A percentile compares a stretch with the other conserved stretches of the same genome.
phyloP scores from a whole-genome alignment of 2,797 vertebrate species.

The Notoglanidium macrostoma region DNA sequence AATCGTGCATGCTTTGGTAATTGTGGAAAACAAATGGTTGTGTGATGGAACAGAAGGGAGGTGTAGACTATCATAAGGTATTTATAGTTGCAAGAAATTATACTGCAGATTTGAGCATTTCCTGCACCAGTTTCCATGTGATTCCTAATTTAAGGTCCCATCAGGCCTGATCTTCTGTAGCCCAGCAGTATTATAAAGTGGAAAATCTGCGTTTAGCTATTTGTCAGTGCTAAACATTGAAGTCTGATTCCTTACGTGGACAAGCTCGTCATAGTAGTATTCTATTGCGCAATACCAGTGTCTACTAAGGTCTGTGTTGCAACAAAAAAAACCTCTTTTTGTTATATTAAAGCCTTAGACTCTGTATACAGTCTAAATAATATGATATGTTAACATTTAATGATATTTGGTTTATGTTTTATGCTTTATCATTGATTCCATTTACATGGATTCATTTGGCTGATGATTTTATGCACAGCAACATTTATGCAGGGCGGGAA shows the following conservation, averaged over 20 bases:
- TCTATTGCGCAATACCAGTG: background rate
- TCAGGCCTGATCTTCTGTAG: conserved; percentile 37
- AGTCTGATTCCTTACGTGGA: conserved; percentile 27
- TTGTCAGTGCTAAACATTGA: conserved; percentile 37
- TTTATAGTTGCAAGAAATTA: conserved; percentile 15
- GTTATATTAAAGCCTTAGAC: background rate
- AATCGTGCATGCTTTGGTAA: background rate
- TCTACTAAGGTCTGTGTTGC: background rate
- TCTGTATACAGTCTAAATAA: background rate
- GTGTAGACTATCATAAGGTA: background rate
- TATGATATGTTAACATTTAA: background rate
- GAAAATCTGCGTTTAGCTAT: conserved; percentile 29
- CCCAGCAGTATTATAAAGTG: conserved; percentile 43
- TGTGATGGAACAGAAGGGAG: conserved; percentile 16
- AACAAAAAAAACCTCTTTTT: background rate
- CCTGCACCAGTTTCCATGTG: conserved; percentile 31
- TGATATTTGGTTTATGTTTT: background rate
- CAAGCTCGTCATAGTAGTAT: conserved; percentile 22
- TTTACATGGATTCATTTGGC: background rate
- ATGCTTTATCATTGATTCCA: background rate
- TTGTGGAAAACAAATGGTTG: background rate
- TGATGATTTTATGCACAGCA: background rate
- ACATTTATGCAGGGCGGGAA: background rate
- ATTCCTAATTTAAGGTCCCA: conserved; percentile 39
- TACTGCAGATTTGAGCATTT: conserved; percentile 9